A percentile compares a stretch with the other conserved stretches of the same genome.
phyloP scores from a whole-genome alignment of 2,888 invertebrate genomes.

The Hermaeophaga mercurialis region DNA sequence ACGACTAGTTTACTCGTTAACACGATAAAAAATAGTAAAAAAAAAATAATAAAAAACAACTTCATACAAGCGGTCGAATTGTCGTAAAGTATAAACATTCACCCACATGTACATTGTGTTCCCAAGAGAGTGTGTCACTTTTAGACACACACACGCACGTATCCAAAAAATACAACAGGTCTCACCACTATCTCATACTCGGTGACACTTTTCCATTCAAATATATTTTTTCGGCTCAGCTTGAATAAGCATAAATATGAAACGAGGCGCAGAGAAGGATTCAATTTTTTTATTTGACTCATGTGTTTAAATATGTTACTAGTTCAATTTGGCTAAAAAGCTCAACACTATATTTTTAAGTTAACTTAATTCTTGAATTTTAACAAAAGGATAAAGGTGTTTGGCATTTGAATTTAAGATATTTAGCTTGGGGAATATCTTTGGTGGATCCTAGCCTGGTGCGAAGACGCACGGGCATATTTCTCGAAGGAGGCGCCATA shows the following conservation, averaged over 20 bases:
- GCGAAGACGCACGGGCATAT: conserved; percentile 18
- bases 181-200: conserved; percentile 15
- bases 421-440: too few relatives aligned
- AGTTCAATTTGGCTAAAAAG: too few relatives aligned
- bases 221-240: background rate
- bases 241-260: background rate
- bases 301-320: too few relatives aligned
- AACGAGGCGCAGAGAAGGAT: background rate
- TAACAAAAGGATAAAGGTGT: too few relatives aligned
- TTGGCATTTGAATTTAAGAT: too few relatives aligned
- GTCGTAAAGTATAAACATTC: conserved; percentile 15
- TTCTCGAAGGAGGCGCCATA: conserved; percentile 25
- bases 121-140: conserved; percentile 2
- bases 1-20: background rate
- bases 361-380: too few relatives aligned
- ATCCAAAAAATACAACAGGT: conserved; percentile 6
- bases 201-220: conserved; percentile 6
- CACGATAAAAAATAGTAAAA: background rate
- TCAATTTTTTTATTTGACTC: background rate
- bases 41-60: background rate
- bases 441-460: too few relatives aligned
- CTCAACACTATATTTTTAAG: too few relatives aligned
- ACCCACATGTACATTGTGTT: conserved; percentile 10
- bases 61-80: background rate
- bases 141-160: background rate